Conservation (phyloP, 2,888 invertebrate genomes). For the Sepioteuthis lessoniana region DNA sequence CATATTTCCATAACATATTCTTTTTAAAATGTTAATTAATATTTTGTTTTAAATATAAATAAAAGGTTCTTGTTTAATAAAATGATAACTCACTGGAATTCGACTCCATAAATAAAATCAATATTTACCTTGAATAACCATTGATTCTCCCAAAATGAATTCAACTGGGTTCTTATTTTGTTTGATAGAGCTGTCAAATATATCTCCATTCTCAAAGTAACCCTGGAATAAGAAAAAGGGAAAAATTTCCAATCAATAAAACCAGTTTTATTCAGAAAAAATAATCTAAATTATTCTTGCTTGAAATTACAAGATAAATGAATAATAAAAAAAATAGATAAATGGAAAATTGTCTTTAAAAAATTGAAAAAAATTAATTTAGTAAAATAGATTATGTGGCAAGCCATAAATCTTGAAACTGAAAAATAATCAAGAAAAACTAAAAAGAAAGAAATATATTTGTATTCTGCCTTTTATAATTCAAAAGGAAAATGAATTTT, state of each 20-base stretch:
- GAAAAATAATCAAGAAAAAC: not conserved
- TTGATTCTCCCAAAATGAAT: constrained; percentile 44
- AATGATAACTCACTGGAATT: not conserved
- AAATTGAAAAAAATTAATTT: not conserved
- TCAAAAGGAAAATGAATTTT: too few species aligned
- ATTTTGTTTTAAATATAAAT: too few species aligned
- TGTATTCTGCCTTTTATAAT: too few species aligned
- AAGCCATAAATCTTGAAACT: not conserved
- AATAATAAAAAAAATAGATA: not conserved
- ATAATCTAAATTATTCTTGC: not conserved
- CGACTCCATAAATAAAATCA: not conserved
- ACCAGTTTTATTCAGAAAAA: not conserved
- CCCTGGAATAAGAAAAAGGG: not conserved
- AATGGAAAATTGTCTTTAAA: not conserved
- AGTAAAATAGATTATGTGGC: not conserved
- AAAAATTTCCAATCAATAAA: not conserved
- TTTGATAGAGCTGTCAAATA: constrained; percentile 44
- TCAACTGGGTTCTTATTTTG: constrained; percentile 43
- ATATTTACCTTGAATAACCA: constrained; percentile 41
- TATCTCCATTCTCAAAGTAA: constrained; percentile 42
- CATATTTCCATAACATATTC: too few species aligned
- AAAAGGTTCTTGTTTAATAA: not conserved
- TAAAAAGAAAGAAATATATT: not conserved
- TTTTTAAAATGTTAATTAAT: too few species aligned
- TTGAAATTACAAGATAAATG: not conserved